phyloP scores from a whole-genome alignment of 2,113 vertebrate species.

The Chamaea fasciata region DNA sequence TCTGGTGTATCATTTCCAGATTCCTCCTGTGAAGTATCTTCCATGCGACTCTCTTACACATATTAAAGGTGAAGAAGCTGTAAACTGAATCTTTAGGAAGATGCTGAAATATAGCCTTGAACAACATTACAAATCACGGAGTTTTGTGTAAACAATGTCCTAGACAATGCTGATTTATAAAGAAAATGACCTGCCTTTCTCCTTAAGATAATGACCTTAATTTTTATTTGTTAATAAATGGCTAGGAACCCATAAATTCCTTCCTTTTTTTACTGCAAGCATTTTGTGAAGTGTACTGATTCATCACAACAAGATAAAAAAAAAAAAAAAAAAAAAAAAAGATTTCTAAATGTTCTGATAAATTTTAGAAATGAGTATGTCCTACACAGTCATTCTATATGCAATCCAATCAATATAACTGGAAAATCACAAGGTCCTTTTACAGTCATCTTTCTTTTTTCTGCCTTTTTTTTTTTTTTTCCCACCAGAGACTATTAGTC shows the following conservation, averaged over 20 bases:
- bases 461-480: rapidly evolving
- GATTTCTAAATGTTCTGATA: not conserved
- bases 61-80: not conserved
- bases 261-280: not conserved
- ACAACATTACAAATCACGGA: rapidly evolving
- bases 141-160: not conserved
- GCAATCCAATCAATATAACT: not conserved
- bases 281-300: not conserved
- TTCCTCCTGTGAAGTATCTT: not conserved
- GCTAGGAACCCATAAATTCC: not conserved
- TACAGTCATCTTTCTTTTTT: not conserved
- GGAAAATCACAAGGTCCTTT: not conserved
- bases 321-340: not conserved
- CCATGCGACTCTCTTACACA: rapidly evolving
- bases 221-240: not conserved
- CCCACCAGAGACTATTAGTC: rapidly evolving
- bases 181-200: not conserved
- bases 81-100: not conserved
- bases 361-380: not conserved
- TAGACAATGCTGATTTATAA: not conserved
- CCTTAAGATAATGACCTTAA: not conserved
- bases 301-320: not conserved
- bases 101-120: not conserved
- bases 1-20: not conserved
- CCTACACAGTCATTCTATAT: not conserved